Evolutionary conservation across 2,797 vertebrate genomes (phyloP).

Genomic region (Urosaurus nigricauda): DNA sequence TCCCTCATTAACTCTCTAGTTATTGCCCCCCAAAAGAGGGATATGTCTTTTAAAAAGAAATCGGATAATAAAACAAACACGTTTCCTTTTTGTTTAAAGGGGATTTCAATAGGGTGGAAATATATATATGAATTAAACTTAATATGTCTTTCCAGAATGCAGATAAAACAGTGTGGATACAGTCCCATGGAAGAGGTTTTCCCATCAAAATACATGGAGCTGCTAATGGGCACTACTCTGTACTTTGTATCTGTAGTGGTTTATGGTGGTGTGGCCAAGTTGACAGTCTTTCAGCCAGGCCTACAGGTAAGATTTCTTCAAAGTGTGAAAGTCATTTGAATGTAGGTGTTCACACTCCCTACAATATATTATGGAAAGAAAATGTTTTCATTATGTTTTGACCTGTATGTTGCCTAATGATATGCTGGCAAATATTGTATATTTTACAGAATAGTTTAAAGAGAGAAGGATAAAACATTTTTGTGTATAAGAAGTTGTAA

Average conservation of each 20-base stretch:
- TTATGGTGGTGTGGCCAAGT: not conserved
- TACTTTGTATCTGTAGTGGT: not conserved
- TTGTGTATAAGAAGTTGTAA: constrained; percentile 81
- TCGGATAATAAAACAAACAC: not conserved
- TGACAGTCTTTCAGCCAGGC: constrained; percentile 32
- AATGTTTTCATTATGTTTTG: constrained; percentile 50
- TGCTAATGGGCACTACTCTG: not conserved
- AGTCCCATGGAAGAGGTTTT: not conserved
- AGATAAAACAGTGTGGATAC: not conserved
- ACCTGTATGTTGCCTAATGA: constrained; percentile 47
- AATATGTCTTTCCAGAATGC: not conserved
- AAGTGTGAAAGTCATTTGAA: constrained; percentile 32
- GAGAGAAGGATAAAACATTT: constrained; percentile 52
- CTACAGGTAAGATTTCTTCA: constrained; percentile 13
- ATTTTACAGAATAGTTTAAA: constrained; percentile 68
- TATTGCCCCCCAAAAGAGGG: not conserved
- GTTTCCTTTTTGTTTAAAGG: not conserved
- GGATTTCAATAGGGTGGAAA: not conserved
- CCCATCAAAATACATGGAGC: not conserved
- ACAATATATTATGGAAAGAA: constrained; percentile 43
- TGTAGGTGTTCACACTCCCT: constrained; percentile 21
- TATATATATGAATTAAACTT: not conserved
- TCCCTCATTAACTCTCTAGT: not conserved
- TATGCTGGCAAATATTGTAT: constrained; percentile 66
- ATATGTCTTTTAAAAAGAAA: not conserved